Base-by-base conservation (phyloP, 2,888 invertebrate genomes). In the Himalopsyche japonica region DNA sequence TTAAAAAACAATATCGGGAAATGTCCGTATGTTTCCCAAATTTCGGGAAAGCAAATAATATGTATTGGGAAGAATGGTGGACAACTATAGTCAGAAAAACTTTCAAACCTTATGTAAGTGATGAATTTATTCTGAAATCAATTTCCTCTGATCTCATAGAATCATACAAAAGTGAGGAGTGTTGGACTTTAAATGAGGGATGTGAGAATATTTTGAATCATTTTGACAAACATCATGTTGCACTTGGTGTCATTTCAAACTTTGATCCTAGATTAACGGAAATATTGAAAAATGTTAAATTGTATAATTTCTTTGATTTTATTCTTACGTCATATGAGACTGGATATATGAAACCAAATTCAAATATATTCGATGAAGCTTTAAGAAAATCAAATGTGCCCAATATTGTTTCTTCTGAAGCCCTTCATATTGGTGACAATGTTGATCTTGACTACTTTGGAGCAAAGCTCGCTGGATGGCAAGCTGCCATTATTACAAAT, bases 21-120 rank as follows among this genome's bases (percentile, higher is more conserved):
- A 93, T 97, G 93, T 94, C 93, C 88, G 88, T 90, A 77, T 91
- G 94, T 84, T 94, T 97, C 90, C 98, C 98, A 18, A 96, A 97
- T 91, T 98, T 95, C 90, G 98, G 98, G 0, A 92, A 91, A 87
- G 90, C 92, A 79, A 92, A 93, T 0, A 94, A 93, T 2, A 57
- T 49, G n/a, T 89, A 97, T 34, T 97, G 97, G 95, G 92, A 95
- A 88, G 93, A 94, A 79, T 98, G 98, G 98, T 98, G 98, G 98
- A 93, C 92, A 78, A 90, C 91, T 87, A 90, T 97, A 2, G 95
- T 97, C 3, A 90, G 90, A 77, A 91, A 92, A 81, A 95, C 95
- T 6, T 95, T 97, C 88, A 90, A 90, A 84, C 93, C 93, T 30
- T 91, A 93, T 64, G 89, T 94, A 32, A 89, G 89, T 0, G 87